phyloP scores from a whole-genome alignment of 2,113 vertebrate genomes.

The Ictalurus punctatus region DNA sequence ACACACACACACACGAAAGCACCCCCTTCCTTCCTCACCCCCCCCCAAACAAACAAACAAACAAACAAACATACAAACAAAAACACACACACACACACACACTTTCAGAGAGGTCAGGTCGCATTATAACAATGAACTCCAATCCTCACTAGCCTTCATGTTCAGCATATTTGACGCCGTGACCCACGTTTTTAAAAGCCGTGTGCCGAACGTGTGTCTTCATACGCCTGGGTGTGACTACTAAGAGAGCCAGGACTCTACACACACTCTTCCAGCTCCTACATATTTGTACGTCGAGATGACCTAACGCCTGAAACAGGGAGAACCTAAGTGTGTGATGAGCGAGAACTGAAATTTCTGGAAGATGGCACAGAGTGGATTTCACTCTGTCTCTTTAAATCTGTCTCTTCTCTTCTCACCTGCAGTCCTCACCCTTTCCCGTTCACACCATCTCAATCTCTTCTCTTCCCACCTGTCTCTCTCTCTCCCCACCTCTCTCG shows the following conservation, averaged over 20 bases:
- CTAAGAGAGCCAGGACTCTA: not conserved
- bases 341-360: conserved; percentile 9
- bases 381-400: conserved; percentile 9
- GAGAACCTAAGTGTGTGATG: conserved; percentile 3
- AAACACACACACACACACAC: not conserved
- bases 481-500: not conserved
- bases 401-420: conserved; percentile 24
- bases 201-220: not conserved
- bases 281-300: not conserved
- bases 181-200: not conserved
- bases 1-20: not conserved
- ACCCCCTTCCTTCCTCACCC: no score
- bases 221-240: not conserved
- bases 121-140: not conserved
- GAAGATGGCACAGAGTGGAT: conserved; percentile 14
- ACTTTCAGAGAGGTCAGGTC: not conserved
- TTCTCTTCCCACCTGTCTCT: not conserved
- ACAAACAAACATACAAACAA: not conserved
- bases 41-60: no score
- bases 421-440: conserved; percentile 17
- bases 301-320: conserved; percentile 3
- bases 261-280: conserved; percentile 7
- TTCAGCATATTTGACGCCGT: not conserved
- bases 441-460: not conserved
- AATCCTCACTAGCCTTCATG: not conserved